Evolutionary conservation across 2,888 invertebrate genomes (phyloP).

Genomic region (Apodemia mormo): DNA sequence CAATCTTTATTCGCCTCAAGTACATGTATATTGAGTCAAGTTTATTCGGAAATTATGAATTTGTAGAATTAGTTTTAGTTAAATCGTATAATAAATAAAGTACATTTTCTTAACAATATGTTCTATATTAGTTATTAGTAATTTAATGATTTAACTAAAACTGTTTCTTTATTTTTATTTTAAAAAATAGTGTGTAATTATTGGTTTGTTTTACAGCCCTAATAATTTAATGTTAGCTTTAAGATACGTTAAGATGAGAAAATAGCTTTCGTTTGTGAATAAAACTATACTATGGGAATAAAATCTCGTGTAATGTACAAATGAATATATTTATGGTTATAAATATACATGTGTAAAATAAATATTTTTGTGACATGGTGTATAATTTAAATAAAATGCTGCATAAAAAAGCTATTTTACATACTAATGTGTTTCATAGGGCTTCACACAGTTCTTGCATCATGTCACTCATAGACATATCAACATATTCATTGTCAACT

Average conservation of each 20-base stretch:
- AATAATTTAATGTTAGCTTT: conserved; percentile 55
- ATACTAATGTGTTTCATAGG: conserved; percentile 57
- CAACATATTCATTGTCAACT: conserved; percentile 46
- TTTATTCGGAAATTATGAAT: conserved; percentile 16
- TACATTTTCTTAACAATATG: conserved; percentile 18
- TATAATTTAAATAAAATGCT: conserved; percentile 57
- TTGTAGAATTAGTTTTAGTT: conserved; percentile 22
- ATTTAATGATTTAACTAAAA: conserved; percentile 22
- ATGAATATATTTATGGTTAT: conserved; percentile 70
- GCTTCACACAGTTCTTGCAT: conserved; percentile 73
- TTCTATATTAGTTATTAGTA: background rate
- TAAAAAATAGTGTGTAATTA: conserved; percentile 45
- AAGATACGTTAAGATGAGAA: conserved; percentile 63
- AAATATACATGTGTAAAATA: conserved; percentile 66
- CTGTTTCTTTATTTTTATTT: conserved; percentile 23
- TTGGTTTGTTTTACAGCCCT: conserved; percentile 66
- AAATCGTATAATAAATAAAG: conserved; percentile 21
- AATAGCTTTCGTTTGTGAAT: conserved; percentile 75
- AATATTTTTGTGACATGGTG: conserved; percentile 80
- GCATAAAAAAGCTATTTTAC: conserved; percentile 59
- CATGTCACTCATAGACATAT: conserved; percentile 73
- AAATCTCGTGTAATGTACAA: conserved; percentile 75
- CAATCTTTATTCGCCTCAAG: conserved; percentile 21
- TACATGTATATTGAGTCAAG: conserved; percentile 16
- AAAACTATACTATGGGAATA: conserved; percentile 45